Conservation (phyloP, 2,113 vertebrate species). For the Cyphomyrus discorhynchus region DNA sequence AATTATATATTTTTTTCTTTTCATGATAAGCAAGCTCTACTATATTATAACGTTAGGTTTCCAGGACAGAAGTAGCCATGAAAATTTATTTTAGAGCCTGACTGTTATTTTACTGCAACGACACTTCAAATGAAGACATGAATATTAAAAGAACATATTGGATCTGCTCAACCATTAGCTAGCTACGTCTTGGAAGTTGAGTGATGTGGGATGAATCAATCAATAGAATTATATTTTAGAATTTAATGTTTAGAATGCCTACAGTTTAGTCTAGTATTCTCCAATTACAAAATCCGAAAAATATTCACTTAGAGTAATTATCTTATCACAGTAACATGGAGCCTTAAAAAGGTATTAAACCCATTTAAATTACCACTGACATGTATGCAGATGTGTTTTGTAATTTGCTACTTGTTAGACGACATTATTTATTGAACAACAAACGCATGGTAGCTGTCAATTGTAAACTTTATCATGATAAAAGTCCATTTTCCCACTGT, state of each 20-base stretch:
- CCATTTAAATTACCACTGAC: not conserved
- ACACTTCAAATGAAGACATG: not conserved
- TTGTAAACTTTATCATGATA: not conserved
- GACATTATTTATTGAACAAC: not conserved
- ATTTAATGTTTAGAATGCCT: not conserved
- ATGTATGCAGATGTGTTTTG: not conserved
- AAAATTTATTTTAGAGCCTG: not conserved
- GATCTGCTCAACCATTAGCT: not conserved
- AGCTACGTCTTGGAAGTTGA: not conserved
- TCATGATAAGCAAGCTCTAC: not conserved
- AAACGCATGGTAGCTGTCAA: not conserved
- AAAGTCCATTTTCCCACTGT: not conserved
- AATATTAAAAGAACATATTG: not conserved
- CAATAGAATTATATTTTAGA: not conserved
- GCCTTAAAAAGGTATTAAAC: not conserved
- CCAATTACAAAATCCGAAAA: not conserved
- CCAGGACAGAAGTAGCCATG: not conserved
- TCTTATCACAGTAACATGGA: not conserved
- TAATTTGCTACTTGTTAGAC: not conserved
- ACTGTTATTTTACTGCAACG: not conserved
- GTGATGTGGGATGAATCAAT: not conserved
- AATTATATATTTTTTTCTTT: not conserved
- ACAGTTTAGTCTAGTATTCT: not conserved
- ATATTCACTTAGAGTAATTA: not conserved
- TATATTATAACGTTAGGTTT: not conserved